These are phyloP conservation scores for Siderastrea siderea DNA, from an alignment of 92 coral and sea anemone species.

Conservation along the genomic window DNA sequence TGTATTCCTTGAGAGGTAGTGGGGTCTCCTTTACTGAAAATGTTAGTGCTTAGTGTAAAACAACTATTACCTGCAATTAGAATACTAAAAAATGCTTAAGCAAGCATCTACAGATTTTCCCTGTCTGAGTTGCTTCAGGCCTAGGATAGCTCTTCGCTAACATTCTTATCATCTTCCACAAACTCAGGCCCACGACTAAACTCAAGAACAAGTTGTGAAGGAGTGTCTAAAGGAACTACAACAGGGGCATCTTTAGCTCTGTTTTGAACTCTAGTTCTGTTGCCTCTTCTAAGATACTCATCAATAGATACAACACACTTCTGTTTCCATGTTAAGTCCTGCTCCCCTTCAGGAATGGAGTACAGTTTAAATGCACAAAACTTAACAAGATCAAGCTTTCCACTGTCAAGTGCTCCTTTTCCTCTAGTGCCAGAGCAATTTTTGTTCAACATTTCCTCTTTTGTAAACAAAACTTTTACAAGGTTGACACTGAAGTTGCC, in stretches of 20 bases:
- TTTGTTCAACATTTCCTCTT: conserved; percentile 74
- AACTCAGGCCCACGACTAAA: background rate
- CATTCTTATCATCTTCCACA: conserved; percentile 8
- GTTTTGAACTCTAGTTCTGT: conserved; percentile 67
- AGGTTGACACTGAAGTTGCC: conserved; percentile 81
- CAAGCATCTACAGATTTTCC: background rate
- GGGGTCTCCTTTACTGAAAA: too few relatives aligned
- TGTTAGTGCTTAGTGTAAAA: too few relatives aligned
- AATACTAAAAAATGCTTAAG: background rate
- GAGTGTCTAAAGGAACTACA: background rate
- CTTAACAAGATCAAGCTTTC: conserved; percentile 72
- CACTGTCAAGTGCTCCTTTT: conserved; percentile 76
- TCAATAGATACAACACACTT: conserved; percentile 78
- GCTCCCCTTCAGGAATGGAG: conserved; percentile 60
- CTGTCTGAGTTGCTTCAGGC: background rate
- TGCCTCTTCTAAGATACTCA: conserved; percentile 85
- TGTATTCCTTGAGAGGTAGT: too few relatives aligned
- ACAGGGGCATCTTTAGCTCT: conserved; percentile 18
- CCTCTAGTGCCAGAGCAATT: conserved; percentile 88
- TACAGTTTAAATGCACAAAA: conserved; percentile 81
- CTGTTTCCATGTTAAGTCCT: conserved; percentile 79
- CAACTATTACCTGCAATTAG: too few relatives aligned
- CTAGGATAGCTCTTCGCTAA: conserved; percentile 4
- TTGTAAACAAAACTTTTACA: conserved; percentile 69
- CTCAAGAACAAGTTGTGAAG: background rate